Conservation (phyloP, 1,140 invertebrate species). For the Pantala flavescens region DNA sequence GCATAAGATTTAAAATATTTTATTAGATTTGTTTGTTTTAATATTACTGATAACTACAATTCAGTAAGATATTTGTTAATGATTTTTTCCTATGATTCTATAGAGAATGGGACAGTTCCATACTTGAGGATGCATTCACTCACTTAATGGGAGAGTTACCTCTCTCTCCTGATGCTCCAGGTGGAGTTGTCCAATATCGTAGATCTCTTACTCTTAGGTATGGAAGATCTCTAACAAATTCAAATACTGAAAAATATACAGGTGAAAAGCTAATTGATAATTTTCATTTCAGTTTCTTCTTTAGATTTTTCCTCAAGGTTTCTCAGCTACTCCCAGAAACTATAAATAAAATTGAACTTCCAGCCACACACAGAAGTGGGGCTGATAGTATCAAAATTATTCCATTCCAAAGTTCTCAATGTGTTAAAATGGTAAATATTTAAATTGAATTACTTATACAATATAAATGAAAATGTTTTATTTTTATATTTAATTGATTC, state of each 20-base stretch:
- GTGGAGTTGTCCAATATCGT: constrained; percentile 81
- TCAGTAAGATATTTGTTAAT: background rate
- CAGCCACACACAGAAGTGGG: constrained; percentile 27
- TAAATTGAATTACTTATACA: too few species aligned
- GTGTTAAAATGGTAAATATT: constrained; percentile 52
- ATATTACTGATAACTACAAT: background rate
- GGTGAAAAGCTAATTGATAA: too few species aligned
- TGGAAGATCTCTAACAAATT: background rate
- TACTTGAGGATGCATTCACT: constrained; percentile 53
- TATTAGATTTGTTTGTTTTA: too few species aligned
- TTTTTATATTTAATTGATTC: too few species aligned
- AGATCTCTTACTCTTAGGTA: constrained; percentile 60
- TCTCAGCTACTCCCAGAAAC: constrained; percentile 38
- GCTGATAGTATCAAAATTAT: constrained; percentile 50
- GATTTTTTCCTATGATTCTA: constrained; percentile 16
- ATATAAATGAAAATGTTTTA: too few species aligned
- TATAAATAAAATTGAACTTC: constrained; percentile 15
- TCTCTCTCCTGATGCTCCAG: constrained; percentile 66
- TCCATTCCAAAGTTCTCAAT: constrained; percentile 61
- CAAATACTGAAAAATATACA: too few species aligned
- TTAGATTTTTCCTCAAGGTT: constrained; percentile 75
- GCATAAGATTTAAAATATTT: too few species aligned
- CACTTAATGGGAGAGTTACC: constrained; percentile 64
- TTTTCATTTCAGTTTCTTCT: constrained; percentile 59
- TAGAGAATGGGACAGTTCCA: constrained; percentile 57